These are phyloP conservation scores for Pseudomyrmex concolor DNA, from an alignment of 1,140 invertebrate genomes.

Conservation along the genomic window DNA sequence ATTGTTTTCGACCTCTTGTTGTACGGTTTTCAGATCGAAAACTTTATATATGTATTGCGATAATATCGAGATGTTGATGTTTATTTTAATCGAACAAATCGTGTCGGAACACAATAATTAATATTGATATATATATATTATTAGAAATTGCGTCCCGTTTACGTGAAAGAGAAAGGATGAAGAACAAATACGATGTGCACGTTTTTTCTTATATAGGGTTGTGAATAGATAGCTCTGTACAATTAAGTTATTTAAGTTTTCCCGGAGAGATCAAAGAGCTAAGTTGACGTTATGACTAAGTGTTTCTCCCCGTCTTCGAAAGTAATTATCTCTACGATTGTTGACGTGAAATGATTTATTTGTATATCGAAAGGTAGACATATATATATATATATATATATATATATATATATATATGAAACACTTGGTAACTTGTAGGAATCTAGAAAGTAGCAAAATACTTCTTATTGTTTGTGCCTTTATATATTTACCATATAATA, in stretches of 20 bases:
- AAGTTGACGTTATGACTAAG: constrained; percentile 62
- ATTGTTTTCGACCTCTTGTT: constrained; percentile 62
- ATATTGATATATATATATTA: too few relatives aligned
- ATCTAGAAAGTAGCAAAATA: constrained; percentile 65
- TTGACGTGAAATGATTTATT: constrained; percentile 52
- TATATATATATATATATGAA: constrained; percentile 34
- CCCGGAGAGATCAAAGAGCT: constrained; percentile 65
- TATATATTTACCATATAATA: constrained; percentile 74
- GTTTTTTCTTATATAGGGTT: constrained; percentile 70
- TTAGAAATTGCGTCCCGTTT: constrained; percentile 53
- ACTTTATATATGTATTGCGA: constrained; percentile 47
- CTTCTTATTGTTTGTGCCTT: constrained; percentile 79
- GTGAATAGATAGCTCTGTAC: constrained; percentile 67
- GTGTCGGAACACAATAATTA: constrained; percentile 12
- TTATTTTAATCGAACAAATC: constrained; percentile 51
- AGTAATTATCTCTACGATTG: constrained; percentile 52
- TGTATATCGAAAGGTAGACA: constrained; percentile 24
- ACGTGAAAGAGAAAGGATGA: constrained; percentile 4
- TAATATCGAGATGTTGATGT: constrained; percentile 51
- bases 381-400: not conserved
- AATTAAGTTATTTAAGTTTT: constrained; percentile 70
- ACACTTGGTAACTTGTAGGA: constrained; percentile 61
- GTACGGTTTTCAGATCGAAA: constrained; percentile 56
- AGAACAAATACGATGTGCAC: constrained; percentile 38
- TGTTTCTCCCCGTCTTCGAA: constrained; percentile 51